Evolutionary conservation across 2,888 invertebrate genomes (phyloP).

Genomic region (Trissoscelio sp.): DNA sequence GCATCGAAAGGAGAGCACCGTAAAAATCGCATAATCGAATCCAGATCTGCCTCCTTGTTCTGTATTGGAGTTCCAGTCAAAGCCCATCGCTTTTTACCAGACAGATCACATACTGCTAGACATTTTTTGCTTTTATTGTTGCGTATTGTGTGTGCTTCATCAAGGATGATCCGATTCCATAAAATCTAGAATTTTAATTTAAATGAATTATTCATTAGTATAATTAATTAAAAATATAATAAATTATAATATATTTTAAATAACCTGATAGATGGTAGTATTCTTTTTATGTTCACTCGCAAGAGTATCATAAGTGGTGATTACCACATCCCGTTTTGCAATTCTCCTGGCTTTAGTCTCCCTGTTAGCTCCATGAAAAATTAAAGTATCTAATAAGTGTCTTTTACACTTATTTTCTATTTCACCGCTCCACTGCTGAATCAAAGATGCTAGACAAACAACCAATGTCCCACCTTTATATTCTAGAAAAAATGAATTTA

Average conservation of each 20-base stretch:
- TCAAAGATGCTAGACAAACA: conserved; percentile 95
- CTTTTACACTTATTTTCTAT: conserved; percentile 87
- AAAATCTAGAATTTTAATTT: conserved; percentile 86
- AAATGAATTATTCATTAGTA: no score
- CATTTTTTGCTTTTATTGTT: conserved; percentile 93
- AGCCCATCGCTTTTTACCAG: conserved; percentile 89
- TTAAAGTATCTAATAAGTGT: conserved; percentile 86
- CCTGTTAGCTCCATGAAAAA: conserved; percentile 92
- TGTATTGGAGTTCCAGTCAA: conserved; percentile 98
- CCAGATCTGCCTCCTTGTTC: conserved; percentile 94
- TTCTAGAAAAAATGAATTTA: conserved; percentile 24
- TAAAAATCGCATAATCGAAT: conserved; percentile 92
- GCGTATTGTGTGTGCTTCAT: conserved; percentile 96
- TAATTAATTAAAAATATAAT: no score
- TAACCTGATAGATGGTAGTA: conserved; percentile 62
- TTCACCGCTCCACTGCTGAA: conserved; percentile 95
- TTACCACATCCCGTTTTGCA: conserved; percentile 90
- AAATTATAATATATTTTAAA: not conserved
- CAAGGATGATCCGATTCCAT: conserved; percentile 95
- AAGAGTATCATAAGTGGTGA: conserved; percentile 94
- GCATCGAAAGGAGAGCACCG: conserved; percentile 95
- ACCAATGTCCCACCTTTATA: conserved; percentile 91
- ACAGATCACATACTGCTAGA: conserved; percentile 87
- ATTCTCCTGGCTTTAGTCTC: conserved; percentile 85
- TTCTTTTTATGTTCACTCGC: conserved; percentile 85